Conservation (phyloP, 2,888 invertebrate species). For the Pecten maximus region DNA sequence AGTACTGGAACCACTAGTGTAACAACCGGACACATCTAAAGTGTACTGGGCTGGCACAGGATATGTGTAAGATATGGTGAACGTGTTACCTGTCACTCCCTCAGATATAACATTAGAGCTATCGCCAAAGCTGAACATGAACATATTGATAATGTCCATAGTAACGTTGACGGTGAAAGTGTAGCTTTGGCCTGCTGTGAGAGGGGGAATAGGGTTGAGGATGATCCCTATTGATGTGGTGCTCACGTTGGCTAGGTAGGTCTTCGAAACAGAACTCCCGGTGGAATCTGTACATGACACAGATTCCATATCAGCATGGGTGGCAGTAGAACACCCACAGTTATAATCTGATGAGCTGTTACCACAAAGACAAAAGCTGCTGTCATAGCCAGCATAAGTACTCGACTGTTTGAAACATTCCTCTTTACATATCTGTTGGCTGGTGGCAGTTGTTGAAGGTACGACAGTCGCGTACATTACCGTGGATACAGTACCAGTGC, state of each 20-base stretch:
- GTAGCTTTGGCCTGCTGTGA: slow-evolving; percentile 46
- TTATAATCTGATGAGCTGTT: background rate
- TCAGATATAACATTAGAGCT: slow-evolving; percentile 39
- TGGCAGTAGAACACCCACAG: slow-evolving; percentile 45
- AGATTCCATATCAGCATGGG: slow-evolving; percentile 42
- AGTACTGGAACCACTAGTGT: background rate
- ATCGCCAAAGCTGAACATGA: slow-evolving; percentile 62
- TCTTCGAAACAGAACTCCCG: slow-evolving; percentile 1
- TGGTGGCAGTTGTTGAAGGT: background rate
- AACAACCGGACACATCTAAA: slow-evolving; percentile 53
- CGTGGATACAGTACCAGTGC: slow-evolving; percentile 27
- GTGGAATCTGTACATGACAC: slow-evolving; percentile 44
- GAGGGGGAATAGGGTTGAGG: slow-evolving; percentile 46
- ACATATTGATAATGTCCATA: slow-evolving; percentile 49
- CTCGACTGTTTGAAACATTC: slow-evolving; percentile 51
- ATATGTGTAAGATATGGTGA: slow-evolving; percentile 55
- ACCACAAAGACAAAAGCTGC: slow-evolving; percentile 54
- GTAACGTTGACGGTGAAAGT: slow-evolving; percentile 54
- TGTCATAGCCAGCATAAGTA: slow-evolving; percentile 43
- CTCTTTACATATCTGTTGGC: slow-evolving; percentile 47
- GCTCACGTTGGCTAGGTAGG: slow-evolving; percentile 37
- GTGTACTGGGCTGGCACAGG: slow-evolving; percentile 58
- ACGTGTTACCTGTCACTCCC: slow-evolving; percentile 11
- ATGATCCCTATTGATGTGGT: slow-evolving; percentile 51
- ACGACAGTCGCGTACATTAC: slow-evolving; percentile 42